Base-by-base conservation (phyloP, 2,797 vertebrate genomes). In the Lerista edwardsae region DNA sequence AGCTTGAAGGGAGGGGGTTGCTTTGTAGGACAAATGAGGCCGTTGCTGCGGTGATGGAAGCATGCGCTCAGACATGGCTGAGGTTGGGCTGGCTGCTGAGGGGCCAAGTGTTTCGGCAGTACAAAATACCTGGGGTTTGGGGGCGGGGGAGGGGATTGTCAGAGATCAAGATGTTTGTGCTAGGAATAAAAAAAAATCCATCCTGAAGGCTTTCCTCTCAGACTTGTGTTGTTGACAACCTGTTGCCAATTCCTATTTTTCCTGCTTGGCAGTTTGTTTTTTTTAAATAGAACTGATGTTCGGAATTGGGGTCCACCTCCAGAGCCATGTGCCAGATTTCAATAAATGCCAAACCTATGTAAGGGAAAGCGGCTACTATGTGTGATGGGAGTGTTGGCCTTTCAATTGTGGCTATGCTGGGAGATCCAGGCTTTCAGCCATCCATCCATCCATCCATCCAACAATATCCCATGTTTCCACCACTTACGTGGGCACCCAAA, bases 11-110 rank as follows among this genome's bases (percentile, higher is more conserved):
- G 74, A 34, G 11, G 86, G 87, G 92, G 90, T 39, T 34, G 34
- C 23, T 59, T 68, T 68, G 39, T 47, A 61, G 78, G 72, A 75
- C 91, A 92, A 96, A 94, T 90, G 92, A 96, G 94, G 94, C 92
- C 82, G 84, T 96, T 94, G 86, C 91, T 89, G 76, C 91, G 91
- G 95, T 86, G 94, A 96, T 82, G 10, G 86, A 85, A 72, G 84
- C 44, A 34, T 75, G 78, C 51, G 55, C 82, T 55, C 55, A 8
- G 34, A 77, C 81, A 62, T 78, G 2, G 78, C 69, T 27, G 86
- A 90, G 36, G 67, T 29, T 7, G 84, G 85, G 85, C 59, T 59
- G 21, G 85, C 88, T 90, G 86, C 90, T 86, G 82, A 82, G 44
- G 88, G 82, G 90, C 90, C 77, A 57, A 41, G 86, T 87, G 75